Conservation (phyloP, 2,888 invertebrate genomes). For the Drosophila maculinotata region DNA sequence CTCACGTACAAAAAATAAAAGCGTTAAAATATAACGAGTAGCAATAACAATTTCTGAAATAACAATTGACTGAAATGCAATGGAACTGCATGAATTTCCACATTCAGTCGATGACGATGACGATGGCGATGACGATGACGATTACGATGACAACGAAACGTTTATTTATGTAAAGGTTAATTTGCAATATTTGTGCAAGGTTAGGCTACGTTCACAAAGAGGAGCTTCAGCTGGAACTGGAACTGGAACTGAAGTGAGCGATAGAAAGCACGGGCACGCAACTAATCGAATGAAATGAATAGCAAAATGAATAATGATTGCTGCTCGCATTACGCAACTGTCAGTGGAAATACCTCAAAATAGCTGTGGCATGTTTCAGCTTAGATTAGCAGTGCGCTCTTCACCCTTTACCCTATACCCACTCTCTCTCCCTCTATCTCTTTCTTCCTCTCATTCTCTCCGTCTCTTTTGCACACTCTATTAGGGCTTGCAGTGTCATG, state of each 20-base stretch:
- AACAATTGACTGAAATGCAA: slow-evolving; percentile 12
- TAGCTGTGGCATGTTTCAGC: slow-evolving; percentile 33
- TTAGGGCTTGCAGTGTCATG: slow-evolving; percentile 12
- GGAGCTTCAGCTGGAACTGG: slow-evolving; percentile 12
- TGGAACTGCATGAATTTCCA: slow-evolving; percentile 57
- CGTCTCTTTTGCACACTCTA: not conserved
- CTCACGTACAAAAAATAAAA: slow-evolving; percentile 38
- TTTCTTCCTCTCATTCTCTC: not conserved
- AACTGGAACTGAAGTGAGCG: slow-evolving; percentile 8
- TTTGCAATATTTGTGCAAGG: slow-evolving; percentile 77
- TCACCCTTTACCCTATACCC: not conserved
- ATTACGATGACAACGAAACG: slow-evolving; percentile 37
- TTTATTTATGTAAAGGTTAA: slow-evolving; percentile 76
- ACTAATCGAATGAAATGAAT: slow-evolving; percentile 25
- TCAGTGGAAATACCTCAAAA: slow-evolving; percentile 34
- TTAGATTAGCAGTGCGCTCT: slow-evolving; percentile 30
- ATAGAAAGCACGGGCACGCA: too few species aligned
- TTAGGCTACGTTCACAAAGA: slow-evolving; percentile 44
- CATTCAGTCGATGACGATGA: slow-evolving; percentile 39
- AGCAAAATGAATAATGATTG: slow-evolving; percentile 7
- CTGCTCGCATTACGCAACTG: slow-evolving; percentile 36
- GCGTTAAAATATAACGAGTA: slow-evolving; percentile 40
- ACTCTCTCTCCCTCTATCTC: not conserved
- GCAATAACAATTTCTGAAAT: slow-evolving; percentile 20
- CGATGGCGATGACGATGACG: too few species aligned